Evolutionary conservation across 2,113 vertebrate species (phyloP), one percentile per base, ranked within the genome.

Genomic region (Gymnobelideus leadbeateri): DNA sequence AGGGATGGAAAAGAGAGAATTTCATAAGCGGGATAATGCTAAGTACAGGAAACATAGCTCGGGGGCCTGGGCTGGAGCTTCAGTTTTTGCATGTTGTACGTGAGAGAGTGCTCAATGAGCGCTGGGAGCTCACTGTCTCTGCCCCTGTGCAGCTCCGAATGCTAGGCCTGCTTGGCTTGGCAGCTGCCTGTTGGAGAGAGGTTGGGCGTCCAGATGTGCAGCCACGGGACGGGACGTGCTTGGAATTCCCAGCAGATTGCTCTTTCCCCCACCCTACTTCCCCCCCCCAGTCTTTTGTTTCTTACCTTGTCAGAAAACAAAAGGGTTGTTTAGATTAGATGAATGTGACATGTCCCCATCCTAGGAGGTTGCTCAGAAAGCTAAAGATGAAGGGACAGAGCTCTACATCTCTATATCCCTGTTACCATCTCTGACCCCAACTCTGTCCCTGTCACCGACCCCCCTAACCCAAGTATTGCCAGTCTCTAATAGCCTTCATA

Each of bases 181-280:
- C 68, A 84, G 68, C n/a, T 84, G 68, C 68, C n/a, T 84, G 68
- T 84, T 84, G 68, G n/a, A 84, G n/a, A 84, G 68, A 84, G n/a
- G 68, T n/a, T 84, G 68, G n/a, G 68, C 19, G 6, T 84, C 68
- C 68, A 84, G 68, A 84, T 84, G 68, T 84, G 68, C n/a, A 84
- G 68, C 68, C 6, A 21, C 1, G n/a, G n/a, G 68, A 21, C 1
- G n/a, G n/a, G 68, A 84, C 68, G 68, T 84, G 68, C 43, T 84
- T 84, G 68, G 68, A 84, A 84, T 84, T 43, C 68, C 68, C 68
- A 84, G 23, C 68, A 43, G 68, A 43, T 84, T 84, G n/a, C 37
- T 43, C 43, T 43, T 19, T 43, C 19, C n/a, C 68, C 7, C 3
- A n/a, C n/a, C 68, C 68, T 84, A 37, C 28, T 68, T 12, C 12